A percentile compares a stretch with the other conserved stretches of the same genome.
Conservation (phyloP, 2,797 vertebrate genomes). For the Enteromius afrohamiltoni region DNA sequence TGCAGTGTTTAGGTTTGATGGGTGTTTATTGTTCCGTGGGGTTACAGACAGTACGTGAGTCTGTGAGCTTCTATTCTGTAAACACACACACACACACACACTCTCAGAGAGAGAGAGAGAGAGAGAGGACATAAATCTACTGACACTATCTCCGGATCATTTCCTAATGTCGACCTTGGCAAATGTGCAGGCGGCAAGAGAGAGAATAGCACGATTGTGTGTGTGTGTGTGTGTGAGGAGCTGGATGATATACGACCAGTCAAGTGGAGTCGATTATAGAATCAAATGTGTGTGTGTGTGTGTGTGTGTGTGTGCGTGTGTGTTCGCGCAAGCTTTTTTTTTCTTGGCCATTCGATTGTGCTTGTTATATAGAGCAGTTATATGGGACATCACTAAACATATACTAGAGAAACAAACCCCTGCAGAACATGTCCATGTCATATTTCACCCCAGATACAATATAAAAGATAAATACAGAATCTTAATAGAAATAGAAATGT, state of each 20-base stretch:
- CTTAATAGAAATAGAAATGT: background rate
- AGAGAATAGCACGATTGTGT: conserved; percentile 9
- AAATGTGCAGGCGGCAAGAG: conserved; percentile 14
- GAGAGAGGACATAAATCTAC: conserved; percentile 32
- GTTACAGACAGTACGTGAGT: background rate
- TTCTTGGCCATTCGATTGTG: background rate
- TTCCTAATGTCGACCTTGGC: conserved; percentile 45
- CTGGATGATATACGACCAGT: conserved; percentile 34
- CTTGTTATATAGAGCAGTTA: background rate
- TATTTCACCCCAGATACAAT: background rate
- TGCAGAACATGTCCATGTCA: too few relatives aligned
- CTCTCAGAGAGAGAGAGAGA: background rate
- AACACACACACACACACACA: conserved; percentile 6
- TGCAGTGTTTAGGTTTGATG: background rate
- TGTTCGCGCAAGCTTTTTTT: too few relatives aligned
- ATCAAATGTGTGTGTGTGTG: background rate
- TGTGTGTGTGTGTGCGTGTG: too few relatives aligned
- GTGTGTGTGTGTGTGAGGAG: background rate
- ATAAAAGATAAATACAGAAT: background rate
- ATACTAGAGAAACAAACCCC: too few relatives aligned
- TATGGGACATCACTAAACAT: background rate
- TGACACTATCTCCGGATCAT: conserved; percentile 42
- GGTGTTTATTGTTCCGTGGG: background rate
- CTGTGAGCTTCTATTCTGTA: conserved; percentile 15
- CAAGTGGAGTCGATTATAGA: conserved; percentile 42